Evolutionary conservation across 2,113 vertebrate genomes (phyloP).

Genomic region (Artemisiospiza belli): DNA sequence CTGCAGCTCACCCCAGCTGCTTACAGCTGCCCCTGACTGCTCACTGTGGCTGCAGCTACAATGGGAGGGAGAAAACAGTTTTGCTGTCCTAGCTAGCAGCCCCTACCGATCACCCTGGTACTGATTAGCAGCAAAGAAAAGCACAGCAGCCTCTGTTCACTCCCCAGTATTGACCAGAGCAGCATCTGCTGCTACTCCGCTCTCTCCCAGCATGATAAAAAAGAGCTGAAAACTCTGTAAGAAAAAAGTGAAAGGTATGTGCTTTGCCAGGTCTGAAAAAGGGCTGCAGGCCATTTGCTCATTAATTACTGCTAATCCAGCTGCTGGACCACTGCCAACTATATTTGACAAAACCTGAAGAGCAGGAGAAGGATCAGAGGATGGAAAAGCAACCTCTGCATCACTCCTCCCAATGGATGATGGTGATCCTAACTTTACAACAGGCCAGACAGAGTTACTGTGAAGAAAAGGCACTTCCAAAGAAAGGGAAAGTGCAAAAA

Average conservation of each 20-base stretch:
- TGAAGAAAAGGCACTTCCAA: not conserved
- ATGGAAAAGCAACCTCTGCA: not conserved
- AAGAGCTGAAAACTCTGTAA: not conserved
- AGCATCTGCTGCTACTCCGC: not conserved
- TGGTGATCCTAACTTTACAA: not conserved
- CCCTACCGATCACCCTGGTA: not conserved
- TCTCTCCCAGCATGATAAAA: not conserved
- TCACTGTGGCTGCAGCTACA: accelerated
- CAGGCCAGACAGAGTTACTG: not conserved
- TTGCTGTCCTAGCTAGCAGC: not conserved
- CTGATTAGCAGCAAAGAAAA: not conserved
- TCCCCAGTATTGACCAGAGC: not conserved
- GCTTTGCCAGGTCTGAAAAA: not conserved
- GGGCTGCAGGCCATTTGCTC: not conserved
- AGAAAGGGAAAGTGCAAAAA: not conserved
- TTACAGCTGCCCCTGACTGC: conserved; percentile 18
- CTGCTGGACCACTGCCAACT: not conserved
- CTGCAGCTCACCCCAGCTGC: conserved; percentile 20
- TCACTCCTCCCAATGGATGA: not conserved
- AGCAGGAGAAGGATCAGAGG: not conserved
- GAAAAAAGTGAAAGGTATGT: not conserved
- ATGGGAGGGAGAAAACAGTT: not conserved
- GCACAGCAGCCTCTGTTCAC: not conserved
- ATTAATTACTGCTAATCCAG: conserved; percentile 36
- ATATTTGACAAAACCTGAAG: conserved; percentile 2